Conservation (phyloP, 2,113 vertebrate species). For the Bujurquina vittata region DNA sequence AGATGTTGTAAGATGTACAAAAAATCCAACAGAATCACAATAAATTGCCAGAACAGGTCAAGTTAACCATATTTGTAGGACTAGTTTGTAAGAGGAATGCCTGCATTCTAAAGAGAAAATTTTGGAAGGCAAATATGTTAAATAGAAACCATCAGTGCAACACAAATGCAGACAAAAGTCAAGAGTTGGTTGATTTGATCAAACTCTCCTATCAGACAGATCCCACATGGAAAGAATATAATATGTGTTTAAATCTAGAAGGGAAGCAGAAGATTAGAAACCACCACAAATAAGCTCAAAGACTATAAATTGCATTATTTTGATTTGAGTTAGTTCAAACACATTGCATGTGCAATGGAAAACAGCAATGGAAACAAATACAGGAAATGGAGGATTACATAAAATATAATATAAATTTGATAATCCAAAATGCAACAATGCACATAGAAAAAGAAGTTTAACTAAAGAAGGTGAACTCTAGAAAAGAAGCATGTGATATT, state of each 20-base stretch:
- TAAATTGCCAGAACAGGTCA: background rate
- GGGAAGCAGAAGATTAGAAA: background rate
- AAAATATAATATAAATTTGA: too few species aligned
- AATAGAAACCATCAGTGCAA: background rate
- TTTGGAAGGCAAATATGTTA: background rate
- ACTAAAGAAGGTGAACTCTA: background rate
- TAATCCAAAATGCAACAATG: too few species aligned
- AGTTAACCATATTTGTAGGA: background rate
- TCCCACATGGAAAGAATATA: background rate
- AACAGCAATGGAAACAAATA: background rate
- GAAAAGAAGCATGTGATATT: background rate
- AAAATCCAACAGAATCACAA: background rate
- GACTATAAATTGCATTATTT: background rate
- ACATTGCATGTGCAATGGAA: background rate
- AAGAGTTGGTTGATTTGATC: background rate
- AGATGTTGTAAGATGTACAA: conserved; percentile 37
- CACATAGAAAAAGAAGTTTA: too few species aligned
- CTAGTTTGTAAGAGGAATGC: background rate
- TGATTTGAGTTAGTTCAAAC: background rate
- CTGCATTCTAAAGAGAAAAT: background rate
- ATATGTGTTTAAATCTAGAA: background rate
- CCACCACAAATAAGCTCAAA: background rate
- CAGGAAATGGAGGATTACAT: background rate
- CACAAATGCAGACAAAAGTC: background rate
- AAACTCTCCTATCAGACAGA: background rate